Conservation (phyloP, 1,140 invertebrate genomes). For the Bombus terrestris region DNA sequence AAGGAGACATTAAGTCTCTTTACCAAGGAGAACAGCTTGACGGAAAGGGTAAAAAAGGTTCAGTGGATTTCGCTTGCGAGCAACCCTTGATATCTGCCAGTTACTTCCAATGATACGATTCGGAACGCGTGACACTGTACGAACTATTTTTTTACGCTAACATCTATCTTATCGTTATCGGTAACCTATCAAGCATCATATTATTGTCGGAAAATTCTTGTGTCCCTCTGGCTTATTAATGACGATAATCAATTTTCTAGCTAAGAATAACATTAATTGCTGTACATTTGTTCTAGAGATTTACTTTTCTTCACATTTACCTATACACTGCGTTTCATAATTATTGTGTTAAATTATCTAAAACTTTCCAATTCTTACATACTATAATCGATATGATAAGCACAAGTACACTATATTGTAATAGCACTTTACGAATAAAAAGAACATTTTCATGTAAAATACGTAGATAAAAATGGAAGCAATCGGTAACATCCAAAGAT, state of each 20-base stretch:
- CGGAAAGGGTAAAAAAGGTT: conserved; percentile 61
- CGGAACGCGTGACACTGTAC: conserved; percentile 8
- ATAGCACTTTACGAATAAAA: too few relatives aligned
- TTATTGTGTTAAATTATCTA: too few relatives aligned
- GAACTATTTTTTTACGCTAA: conserved; percentile 10
- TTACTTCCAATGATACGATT: conserved; percentile 26
- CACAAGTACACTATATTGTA: too few relatives aligned
- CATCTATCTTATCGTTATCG: conserved; percentile 50
- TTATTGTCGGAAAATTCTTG: conserved; percentile 15
- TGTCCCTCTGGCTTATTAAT: not conserved
- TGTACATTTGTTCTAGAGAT: not conserved
- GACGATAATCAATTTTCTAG: not conserved
- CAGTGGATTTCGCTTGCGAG: not conserved
- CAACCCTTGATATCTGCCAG: conserved; percentile 35
- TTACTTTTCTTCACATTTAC: not conserved
- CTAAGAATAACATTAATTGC: not conserved
- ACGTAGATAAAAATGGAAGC: too few relatives aligned
- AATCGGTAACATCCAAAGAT: too few relatives aligned
- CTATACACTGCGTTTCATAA: too few relatives aligned
- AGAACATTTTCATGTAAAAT: too few relatives aligned
- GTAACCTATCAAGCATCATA: conserved; percentile 20
- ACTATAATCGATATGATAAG: too few relatives aligned
- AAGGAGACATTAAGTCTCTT: conserved; percentile 68
- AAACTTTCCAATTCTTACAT: too few relatives aligned
- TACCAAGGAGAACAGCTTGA: conserved; percentile 63